Evolutionary conservation across 2,113 vertebrate species (phyloP), one percentile per base, ranked within the genome.

Genomic region (Myocastor coypus): DNA sequence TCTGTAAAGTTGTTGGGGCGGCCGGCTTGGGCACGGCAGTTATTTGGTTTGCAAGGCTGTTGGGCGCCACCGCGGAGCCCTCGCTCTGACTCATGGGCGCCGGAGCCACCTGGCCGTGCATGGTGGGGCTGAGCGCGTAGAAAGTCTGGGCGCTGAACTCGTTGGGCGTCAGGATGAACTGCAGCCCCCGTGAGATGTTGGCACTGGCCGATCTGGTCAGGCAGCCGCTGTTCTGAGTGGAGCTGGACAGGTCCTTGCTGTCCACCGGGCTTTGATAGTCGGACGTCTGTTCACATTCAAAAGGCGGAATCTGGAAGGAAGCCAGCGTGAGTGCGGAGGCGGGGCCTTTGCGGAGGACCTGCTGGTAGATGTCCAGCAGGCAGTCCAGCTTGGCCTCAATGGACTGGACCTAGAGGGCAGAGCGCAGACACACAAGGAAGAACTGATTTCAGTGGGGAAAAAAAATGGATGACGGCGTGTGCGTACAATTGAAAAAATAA

Each of bases 321-420:
- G 99, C 99, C 95, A 99, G 98, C 0, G 99, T 98, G 96, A 99
- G 98, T 1, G 99, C 99, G 0, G 99, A 99, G 4, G 99, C 99
- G 0, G 99, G 99, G 95, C 99, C 99, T 98, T 99, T 99, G 42
- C 98, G 98, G 94, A 99, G 97, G 92, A 99, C 99, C 97, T 99
- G 99, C 17, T 99, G 99, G 93, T 99, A 99, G 95, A 99, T 99
- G 91, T 99, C 99, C 63, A 99, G 98, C 14, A 99, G 98, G 59
- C 99, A 99, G 98, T 99, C 99, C 90, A 99, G 91, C 98, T 99
- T 99, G 55, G 99, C 99, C 97, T 99, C 99, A 42, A 99, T 99
- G 57, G 99, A 99, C 98, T 99, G 99, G 37, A 99, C 99, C 99
- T 99, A 77, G 96, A 59, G 50, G 14, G 13, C 46, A 90, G 73